Evolutionary conservation across 1,140 invertebrate species (phyloP), one percentile per base, ranked within the genome.

Genomic region (Cyclina sinensis): DNA sequence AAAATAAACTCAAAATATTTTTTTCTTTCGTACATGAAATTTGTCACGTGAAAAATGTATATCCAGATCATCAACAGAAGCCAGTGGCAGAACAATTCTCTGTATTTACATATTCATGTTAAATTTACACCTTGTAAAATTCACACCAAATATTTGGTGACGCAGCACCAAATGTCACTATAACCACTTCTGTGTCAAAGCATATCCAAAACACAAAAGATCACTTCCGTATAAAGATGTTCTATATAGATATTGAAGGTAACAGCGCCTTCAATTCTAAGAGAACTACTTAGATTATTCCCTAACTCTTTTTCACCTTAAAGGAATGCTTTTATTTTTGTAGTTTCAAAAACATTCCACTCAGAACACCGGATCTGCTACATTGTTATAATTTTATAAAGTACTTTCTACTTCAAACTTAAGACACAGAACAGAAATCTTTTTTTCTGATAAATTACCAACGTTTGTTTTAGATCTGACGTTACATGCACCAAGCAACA

Each of bases 361-460:
- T 35, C 14, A 24, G 21, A 39, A 5, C 35, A 37, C 30, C 4
- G 14, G 11, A 30, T 70, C 35, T 70, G 35, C 12, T 37, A 1
- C 35, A 70, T 70, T 70, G 65, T 70, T 37, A 70, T 35, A 70
- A 0, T 37, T 65, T 65, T 9, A 30, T 30, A 70, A 32, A 70
- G 35, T 16, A 70, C 1, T 70, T 70, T 70, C 32, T 70, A 70
- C 65, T 35, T 37, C n/a, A 70, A 70, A 70, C 32, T 70, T 70
- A 30, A 70, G 35, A 14, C 32, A 70, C 37, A 30, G n/a, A 54
- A 54, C 39, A 54, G 48, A n/a, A 76, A 76, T 48, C 21, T 79
- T 79, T 79, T 79, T 51, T 39, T 37, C 73, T 39, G 76, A 32
- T 70, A 70, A 37, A 32, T 70, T 70, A 70, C 65, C 65, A 70